These are phyloP conservation scores for Sterrhoptilus dennistouni DNA, from an alignment of 2,113 vertebrate genomes.

Conservation along the genomic window DNA sequence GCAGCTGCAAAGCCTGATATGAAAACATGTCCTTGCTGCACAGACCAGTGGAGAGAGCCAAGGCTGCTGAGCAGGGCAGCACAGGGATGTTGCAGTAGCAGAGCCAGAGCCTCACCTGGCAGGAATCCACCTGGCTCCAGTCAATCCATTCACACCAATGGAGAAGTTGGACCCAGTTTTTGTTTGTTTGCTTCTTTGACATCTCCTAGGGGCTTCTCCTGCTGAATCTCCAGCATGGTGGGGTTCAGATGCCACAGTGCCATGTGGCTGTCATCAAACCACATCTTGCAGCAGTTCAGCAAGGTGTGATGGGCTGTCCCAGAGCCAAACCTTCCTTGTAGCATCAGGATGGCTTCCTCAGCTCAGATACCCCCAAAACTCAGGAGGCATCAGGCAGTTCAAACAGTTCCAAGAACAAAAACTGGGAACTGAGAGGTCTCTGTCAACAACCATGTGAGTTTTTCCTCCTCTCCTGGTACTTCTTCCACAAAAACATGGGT, in stretches of 20 bases:
- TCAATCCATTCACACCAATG: background rate
- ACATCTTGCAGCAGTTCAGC: rapidly evolving
- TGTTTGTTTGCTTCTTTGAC: background rate
- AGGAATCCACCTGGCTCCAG: background rate
- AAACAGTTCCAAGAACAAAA: background rate
- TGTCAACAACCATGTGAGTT: background rate
- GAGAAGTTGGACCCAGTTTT: background rate
- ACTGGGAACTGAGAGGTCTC: background rate
- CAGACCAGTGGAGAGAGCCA: background rate
- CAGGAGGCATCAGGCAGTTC: background rate
- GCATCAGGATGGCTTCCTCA: background rate
- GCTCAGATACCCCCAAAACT: background rate
- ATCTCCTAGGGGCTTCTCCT: background rate
- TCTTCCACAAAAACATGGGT: background rate
- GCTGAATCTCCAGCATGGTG: background rate
- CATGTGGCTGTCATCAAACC: background rate
- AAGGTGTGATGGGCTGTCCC: background rate
- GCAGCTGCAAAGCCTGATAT: background rate
- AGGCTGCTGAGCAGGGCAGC: background rate
- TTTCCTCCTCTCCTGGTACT: background rate
- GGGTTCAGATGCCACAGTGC: background rate
- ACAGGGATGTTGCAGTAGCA: background rate
- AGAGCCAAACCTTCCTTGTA: background rate
- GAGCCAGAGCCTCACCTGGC: background rate
- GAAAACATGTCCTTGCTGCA: background rate